These are phyloP conservation scores for Sebastes nivosus DNA, from an alignment of 2,797 vertebrate genomes.

Conservation along the genomic window DNA sequence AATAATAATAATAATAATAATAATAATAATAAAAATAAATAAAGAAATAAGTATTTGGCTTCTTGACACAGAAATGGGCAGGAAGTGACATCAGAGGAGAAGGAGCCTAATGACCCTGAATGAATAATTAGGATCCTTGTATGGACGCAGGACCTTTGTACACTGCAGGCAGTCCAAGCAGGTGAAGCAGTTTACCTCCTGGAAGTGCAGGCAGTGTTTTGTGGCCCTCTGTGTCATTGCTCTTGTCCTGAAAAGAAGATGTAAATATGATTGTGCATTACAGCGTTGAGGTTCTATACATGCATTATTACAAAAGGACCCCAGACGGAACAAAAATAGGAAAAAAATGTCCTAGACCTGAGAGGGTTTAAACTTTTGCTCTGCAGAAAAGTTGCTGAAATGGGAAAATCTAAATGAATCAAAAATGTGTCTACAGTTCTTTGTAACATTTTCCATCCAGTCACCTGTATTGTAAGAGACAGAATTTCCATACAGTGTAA, in stretches of 20 bases:
- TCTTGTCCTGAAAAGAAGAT: no score
- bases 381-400: not conserved
- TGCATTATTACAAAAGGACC: no score
- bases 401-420: not conserved
- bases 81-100: not conserved
- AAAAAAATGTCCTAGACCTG: no score
- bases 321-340: no score
- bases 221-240: not conserved
- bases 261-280: no score
- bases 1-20: not conserved
- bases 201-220: not conserved
- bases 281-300: no score
- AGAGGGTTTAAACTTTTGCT: not conserved
- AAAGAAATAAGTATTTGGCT: not conserved
- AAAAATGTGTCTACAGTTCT: not conserved
- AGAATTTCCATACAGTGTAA: constrained; percentile 35
- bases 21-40: not conserved
- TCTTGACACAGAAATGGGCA: not conserved
- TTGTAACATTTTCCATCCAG: constrained; percentile 33
- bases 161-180: not conserved
- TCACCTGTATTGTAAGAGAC: constrained; percentile 25
- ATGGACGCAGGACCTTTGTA: not conserved
- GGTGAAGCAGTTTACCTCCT: not conserved
- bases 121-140: not conserved
- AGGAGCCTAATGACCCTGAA: not conserved